Evolutionary conservation across 2,888 invertebrate species (phyloP).

Genomic region (Sipha maydis): DNA sequence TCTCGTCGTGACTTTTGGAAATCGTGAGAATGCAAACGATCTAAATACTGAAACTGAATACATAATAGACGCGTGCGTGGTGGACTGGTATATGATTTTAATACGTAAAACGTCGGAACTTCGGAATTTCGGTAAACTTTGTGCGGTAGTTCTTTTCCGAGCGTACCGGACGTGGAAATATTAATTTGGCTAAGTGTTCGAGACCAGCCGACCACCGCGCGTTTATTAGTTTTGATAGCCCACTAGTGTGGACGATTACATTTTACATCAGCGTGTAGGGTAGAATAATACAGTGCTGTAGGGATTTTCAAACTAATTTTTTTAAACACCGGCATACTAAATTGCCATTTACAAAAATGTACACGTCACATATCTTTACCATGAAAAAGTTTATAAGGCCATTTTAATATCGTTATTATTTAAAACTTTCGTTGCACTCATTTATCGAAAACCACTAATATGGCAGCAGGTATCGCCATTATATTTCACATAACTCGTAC

Average conservation of each 20-base stretch:
- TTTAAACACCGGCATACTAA: too few species aligned
- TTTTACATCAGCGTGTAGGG: neutral
- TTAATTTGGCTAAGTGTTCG: constrained; percentile 34
- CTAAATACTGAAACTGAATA: neutral
- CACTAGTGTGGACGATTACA: neutral
- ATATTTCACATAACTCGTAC: too few species aligned
- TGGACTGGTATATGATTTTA: neutral
- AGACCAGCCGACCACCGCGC: neutral
- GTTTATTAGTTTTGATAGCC: neutral
- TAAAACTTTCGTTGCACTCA: too few species aligned
- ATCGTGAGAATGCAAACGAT: neutral
- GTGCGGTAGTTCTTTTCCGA: neutral
- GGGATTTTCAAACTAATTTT: neutral
- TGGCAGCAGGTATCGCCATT: too few species aligned
- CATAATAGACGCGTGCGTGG: neutral
- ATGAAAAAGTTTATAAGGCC: too few species aligned
- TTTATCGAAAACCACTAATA: too few species aligned
- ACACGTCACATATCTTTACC: too few species aligned
- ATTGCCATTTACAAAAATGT: too few species aligned
- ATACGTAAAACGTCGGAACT: neutral
- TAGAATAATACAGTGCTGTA: too few species aligned
- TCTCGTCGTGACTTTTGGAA: too few species aligned
- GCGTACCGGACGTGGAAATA: neutral
- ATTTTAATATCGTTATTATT: too few species aligned
- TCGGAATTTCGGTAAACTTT: neutral